Evolutionary conservation across 2,113 vertebrate species (phyloP).

Genomic region (Leptobrachium ailaonicum): DNA sequence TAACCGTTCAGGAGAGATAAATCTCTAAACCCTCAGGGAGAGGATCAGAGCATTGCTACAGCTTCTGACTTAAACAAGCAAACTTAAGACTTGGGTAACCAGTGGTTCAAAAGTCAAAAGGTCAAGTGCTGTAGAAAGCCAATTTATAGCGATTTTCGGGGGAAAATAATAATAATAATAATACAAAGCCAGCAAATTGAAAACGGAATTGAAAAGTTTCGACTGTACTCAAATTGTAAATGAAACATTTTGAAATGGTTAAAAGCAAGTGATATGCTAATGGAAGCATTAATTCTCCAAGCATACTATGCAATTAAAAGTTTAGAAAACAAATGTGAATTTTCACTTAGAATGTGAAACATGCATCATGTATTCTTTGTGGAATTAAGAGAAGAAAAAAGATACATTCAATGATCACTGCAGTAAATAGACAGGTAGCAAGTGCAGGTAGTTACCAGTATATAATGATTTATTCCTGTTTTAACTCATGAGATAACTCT

Average conservation of each 20-base stretch:
- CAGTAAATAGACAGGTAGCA: too few species aligned
- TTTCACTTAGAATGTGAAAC: neutral
- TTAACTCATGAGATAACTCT: too few species aligned
- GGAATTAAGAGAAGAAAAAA: too few species aligned
- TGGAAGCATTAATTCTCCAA: neutral
- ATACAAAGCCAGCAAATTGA: slow-evolving; percentile 65
- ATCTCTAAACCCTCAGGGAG: slow-evolving; percentile 62
- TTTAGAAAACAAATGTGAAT: neutral
- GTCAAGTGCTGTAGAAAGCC: slow-evolving; percentile 73
- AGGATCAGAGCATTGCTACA: slow-evolving; percentile 64
- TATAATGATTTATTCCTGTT: too few species aligned
- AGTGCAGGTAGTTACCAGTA: too few species aligned
- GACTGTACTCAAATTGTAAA: slow-evolving; percentile 60
- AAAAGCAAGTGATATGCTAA: neutral
- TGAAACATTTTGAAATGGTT: slow-evolving; percentile 75
- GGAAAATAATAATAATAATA: slow-evolving; percentile 7
- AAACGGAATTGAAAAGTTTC: slow-evolving; percentile 75
- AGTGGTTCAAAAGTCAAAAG: slow-evolving; percentile 81
- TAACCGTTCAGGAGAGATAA: slow-evolving; percentile 76
- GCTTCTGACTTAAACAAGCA: slow-evolving; percentile 72
- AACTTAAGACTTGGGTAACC: slow-evolving; percentile 73
- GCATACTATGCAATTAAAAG: neutral
- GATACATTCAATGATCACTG: too few species aligned
- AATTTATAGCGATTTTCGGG: slow-evolving; percentile 71
- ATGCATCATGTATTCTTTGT: too few species aligned